These are phyloP conservation scores for Mus pahari DNA, from an alignment of 2,113 vertebrate genomes.

Conservation along the genomic window DNA sequence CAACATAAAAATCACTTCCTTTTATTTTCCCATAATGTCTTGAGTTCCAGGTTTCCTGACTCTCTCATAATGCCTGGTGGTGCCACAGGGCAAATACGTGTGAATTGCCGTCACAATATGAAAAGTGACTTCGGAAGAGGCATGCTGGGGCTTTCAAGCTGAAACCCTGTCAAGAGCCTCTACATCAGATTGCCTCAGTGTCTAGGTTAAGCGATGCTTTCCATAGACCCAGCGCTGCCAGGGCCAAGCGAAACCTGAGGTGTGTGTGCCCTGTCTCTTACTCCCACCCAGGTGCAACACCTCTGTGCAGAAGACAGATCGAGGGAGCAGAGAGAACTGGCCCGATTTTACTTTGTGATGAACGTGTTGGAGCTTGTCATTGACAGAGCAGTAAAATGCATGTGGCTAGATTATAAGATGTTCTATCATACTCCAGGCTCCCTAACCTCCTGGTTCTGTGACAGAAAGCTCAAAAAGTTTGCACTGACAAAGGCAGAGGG, in stretches of 20 bases:
- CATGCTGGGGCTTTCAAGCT: slow-evolving; percentile 54
- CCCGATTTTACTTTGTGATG: slow-evolving; percentile 31
- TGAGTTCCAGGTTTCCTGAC: slow-evolving; percentile 73
- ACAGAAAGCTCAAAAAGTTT: neutral
- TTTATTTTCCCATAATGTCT: slow-evolving; percentile 76
- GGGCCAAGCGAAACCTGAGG: neutral
- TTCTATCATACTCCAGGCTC: neutral
- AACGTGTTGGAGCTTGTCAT: neutral
- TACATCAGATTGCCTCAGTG: slow-evolving; percentile 47
- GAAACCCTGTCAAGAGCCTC: slow-evolving; percentile 71
- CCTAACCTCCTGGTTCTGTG: neutral
- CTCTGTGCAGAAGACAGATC: neutral
- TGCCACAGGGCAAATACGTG: slow-evolving; percentile 73
- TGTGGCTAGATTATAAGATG: slow-evolving; percentile 2
- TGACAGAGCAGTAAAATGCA: neutral
- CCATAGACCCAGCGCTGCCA: neutral
- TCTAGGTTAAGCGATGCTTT: slow-evolving; percentile 58
- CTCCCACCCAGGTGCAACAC: neutral
- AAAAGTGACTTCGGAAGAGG: slow-evolving; percentile 75
- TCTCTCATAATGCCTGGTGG: slow-evolving; percentile 65
- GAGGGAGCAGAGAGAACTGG: neutral
- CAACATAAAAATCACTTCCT: slow-evolving; percentile 78
- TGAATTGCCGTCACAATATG: slow-evolving; percentile 75
- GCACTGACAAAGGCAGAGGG: slow-evolving; percentile 1
- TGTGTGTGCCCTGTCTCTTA: neutral